phyloP scores from a whole-genome alignment of 2,113 vertebrate species.

The Bagarius yarrelli region DNA sequence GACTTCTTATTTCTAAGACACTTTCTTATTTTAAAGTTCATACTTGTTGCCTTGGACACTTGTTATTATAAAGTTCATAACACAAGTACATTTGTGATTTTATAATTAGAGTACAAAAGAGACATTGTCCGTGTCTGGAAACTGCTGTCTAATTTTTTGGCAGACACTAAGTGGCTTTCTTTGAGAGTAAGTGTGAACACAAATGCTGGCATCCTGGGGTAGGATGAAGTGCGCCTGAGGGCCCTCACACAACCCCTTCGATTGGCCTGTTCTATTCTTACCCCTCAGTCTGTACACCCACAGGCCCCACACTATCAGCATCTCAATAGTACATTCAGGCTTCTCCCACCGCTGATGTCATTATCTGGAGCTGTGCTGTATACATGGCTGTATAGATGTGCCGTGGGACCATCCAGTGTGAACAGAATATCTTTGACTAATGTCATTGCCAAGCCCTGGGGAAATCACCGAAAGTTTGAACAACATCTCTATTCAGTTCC shows the following conservation, averaged over 20 bases:
- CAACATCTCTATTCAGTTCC: constrained; percentile 60
- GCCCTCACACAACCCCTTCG: constrained; percentile 49
- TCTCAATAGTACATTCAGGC: constrained; percentile 58
- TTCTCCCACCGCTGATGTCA: constrained; percentile 64
- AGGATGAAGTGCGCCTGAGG: constrained; percentile 46
- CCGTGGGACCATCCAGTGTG: constrained; percentile 55
- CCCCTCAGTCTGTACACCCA: constrained; percentile 36
- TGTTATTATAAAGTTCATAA: constrained; percentile 38
- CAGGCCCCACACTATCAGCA: constrained; percentile 50
- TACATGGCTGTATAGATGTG: constrained; percentile 33
- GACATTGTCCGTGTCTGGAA: constrained; percentile 41
- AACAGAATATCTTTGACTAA: constrained; percentile 55
- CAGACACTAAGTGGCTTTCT: constrained; percentile 45
- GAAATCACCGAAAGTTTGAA: constrained; percentile 56
- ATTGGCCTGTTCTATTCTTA: constrained; percentile 41
- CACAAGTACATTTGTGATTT: constrained; percentile 40
- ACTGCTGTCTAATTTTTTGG: constrained; percentile 35
- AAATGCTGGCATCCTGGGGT: constrained; percentile 48
- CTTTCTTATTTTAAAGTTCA: constrained; percentile 30
- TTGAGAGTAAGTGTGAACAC: constrained; percentile 49
- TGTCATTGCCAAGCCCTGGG: constrained; percentile 53
- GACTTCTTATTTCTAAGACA: not conserved
- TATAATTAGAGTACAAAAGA: constrained; percentile 43
- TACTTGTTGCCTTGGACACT: not conserved
- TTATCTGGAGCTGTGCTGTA: constrained; percentile 51